Evolutionary conservation across 2,888 invertebrate species (phyloP).

Genomic region (Ormyrus pomaceus): DNA sequence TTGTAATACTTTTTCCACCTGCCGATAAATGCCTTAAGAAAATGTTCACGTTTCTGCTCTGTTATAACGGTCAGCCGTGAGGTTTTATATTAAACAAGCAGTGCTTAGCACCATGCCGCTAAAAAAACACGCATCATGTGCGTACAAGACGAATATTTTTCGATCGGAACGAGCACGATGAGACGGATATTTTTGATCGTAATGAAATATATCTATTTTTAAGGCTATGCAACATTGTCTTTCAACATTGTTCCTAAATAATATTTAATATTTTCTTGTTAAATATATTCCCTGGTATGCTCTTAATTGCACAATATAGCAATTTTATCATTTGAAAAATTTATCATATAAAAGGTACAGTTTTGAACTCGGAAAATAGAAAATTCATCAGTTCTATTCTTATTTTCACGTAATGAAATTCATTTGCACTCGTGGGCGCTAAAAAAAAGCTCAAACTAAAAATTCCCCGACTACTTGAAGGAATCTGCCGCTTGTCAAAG

Average conservation of each 20-base stretch:
- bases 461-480: neutral
- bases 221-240: too few species aligned
- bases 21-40: neutral
- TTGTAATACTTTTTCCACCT: neutral
- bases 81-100: conserved; percentile 50
- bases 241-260: neutral
- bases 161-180: neutral
- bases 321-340: neutral
- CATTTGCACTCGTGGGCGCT: neutral
- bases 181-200: neutral
- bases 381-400: conserved; percentile 9
- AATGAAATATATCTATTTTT: neutral
- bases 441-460: conserved; percentile 10
- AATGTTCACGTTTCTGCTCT: conserved; percentile 31
- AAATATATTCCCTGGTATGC: neutral
- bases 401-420: neutral
- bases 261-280: neutral
- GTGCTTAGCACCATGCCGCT: conserved; percentile 45
- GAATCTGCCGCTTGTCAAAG: conserved; percentile 35
- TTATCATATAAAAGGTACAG: neutral
- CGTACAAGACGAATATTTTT: neutral
- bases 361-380: neutral
- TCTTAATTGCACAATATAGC: neutral
- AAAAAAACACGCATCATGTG: conserved; percentile 11
- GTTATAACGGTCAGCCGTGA: conserved; percentile 47